Evolutionary conservation across 2,113 vertebrate genomes (phyloP).

Genomic region (Gyps fulvus): DNA sequence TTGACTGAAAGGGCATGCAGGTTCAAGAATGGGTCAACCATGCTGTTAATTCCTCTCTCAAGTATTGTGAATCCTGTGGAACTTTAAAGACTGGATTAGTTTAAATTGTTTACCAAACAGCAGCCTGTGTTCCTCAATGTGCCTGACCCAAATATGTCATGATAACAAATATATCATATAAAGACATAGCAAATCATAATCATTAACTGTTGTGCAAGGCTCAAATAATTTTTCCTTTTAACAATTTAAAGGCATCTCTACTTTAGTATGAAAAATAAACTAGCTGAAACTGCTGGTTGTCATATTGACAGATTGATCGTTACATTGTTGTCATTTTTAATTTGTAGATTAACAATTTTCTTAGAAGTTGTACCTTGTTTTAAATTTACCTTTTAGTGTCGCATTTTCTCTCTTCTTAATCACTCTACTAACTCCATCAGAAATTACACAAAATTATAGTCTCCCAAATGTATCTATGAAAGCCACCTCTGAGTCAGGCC

Average conservation of each 20-base stretch:
- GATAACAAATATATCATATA: slow-evolving; percentile 16
- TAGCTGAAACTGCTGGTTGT: slow-evolving; percentile 22
- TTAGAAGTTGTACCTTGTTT: background rate
- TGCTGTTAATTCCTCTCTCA: background rate
- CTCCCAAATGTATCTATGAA: background rate
- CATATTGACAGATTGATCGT: background rate
- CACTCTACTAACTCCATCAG: background rate
- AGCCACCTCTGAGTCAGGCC: background rate
- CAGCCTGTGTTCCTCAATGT: slow-evolving; percentile 18
- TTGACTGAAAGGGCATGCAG: background rate
- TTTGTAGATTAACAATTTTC: background rate
- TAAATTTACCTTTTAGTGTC: background rate
- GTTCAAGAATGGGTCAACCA: background rate
- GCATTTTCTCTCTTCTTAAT: background rate
- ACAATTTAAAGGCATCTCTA: background rate
- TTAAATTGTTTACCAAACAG: slow-evolving; percentile 37
- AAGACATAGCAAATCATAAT: slow-evolving; percentile 54
- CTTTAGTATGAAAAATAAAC: background rate
- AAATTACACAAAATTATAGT: slow-evolving; percentile 25
- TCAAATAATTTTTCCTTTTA: slow-evolving; percentile 26
- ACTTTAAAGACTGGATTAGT: slow-evolving; percentile 13
- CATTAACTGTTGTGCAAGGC: slow-evolving; percentile 27
- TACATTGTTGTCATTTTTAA: slow-evolving; percentile 17
- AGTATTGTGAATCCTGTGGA: background rate
- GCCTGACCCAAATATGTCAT: slow-evolving; percentile 67